A percentile compares a stretch with the other conserved stretches of the same genome.
Conservation (phyloP, 2,888 invertebrate genomes). For the Ceraclea dissimilis region DNA sequence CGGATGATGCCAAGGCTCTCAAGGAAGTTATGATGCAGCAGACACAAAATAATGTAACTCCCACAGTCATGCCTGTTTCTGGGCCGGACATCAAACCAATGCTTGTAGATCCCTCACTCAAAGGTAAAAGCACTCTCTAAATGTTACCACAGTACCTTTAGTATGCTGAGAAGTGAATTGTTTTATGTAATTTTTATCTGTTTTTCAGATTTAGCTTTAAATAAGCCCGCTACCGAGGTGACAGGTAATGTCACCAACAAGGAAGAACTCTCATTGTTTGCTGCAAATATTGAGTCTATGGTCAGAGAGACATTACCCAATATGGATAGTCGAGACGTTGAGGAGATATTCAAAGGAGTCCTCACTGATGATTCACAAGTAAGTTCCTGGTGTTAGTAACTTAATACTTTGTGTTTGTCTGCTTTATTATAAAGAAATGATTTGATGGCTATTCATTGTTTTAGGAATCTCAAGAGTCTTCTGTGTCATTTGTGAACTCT, state of each 20-base stretch:
- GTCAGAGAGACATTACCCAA: constrained; percentile 65
- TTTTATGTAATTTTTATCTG: too few relatives aligned
- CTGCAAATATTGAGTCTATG: constrained; percentile 67
- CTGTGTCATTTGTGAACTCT: constrained; percentile 48
- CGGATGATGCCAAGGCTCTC: constrained; percentile 43
- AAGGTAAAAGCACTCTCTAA: too few relatives aligned
- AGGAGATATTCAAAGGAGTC: constrained; percentile 86
- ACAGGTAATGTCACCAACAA: constrained; percentile 51
- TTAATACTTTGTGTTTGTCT: background rate
- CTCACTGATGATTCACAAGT: constrained; percentile 70
- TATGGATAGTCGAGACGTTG: constrained; percentile 86
- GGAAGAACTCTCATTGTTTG: constrained; percentile 49
- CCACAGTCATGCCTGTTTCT: constrained; percentile 27
- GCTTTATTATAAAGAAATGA: background rate
- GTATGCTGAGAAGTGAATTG: too few relatives aligned
- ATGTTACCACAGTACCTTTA: too few relatives aligned
- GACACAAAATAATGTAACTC: constrained; percentile 29
- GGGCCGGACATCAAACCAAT: background rate
- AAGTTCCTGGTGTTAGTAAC: background rate
- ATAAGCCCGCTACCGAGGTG: constrained; percentile 3
- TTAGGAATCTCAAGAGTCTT: constrained; percentile 70
- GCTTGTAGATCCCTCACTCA: background rate
- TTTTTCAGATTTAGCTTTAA: constrained; percentile 9
- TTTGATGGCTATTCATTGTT: background rate
- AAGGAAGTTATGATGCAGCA: constrained; percentile 44